Base-by-base conservation (phyloP, 2,113 vertebrate species). In the Pampusana beccarii region DNA sequence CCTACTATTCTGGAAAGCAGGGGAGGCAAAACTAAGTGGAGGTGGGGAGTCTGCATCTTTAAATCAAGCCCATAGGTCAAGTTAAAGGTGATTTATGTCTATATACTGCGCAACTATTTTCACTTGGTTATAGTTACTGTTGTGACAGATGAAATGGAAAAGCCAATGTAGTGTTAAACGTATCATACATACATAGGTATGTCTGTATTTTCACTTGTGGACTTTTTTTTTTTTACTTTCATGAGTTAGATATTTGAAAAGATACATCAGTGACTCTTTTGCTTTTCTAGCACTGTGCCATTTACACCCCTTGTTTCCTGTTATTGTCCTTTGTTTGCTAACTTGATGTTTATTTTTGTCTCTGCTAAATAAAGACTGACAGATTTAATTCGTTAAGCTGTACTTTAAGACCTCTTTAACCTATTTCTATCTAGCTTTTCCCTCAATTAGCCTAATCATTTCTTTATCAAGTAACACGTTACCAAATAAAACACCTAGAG, bases 391-490 rank as follows among this genome's bases (percentile, higher is more conserved):
- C 69, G 82, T 89, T 93, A 93, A 97, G 95, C 86, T 89, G 54
- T 72, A 87, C 70, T 95, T 94, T 96, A 96, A 95, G 72, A 88
- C 84, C 86, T 91, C 90, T 96, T 95, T 97, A 94, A 93, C 93
- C 91, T 97, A 94, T 97, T 98, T 97, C 93, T 96, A 88, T 61
- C 90, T 85, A 90, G 87, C 94, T 89, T 97, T 95, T 94, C 31
- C 87, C 75, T 96, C 96, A 93, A 96, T 97, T 97, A 97, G 92
- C 95, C 92, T 96, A 94, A 96, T 93, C 61, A 80, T 96, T 97
- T 96, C 78, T 84, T 69, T 95, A 95, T 94, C 80, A 88, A 96
- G 88, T 87, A 93, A 95, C 80, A 44, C 31, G 24, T 82, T 93
- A 60, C 80, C 69, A 40, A 65, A 95, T 96, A 89, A 91, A 97